Evolutionary conservation across 2,888 invertebrate genomes (phyloP).

Genomic region (Drosophila nigricruria): DNA sequence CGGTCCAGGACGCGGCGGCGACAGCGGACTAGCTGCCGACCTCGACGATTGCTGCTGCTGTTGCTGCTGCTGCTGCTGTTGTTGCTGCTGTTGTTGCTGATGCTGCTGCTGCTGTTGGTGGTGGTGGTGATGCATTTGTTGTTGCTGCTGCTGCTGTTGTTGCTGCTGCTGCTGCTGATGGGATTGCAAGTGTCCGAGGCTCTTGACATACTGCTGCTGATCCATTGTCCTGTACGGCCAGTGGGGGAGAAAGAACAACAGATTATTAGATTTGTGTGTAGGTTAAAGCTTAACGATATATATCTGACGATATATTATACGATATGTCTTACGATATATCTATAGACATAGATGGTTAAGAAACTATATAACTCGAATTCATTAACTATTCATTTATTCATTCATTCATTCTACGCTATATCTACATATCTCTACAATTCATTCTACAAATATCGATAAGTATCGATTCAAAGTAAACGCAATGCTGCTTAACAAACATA

Average conservation of each 20-base stretch:
- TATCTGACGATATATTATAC: background rate
- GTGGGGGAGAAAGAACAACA: conserved; percentile 66
- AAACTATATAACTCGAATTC: background rate
- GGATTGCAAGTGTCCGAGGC: conserved; percentile 77
- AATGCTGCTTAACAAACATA: background rate
- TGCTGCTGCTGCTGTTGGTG: conserved; percentile 70
- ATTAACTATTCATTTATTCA: background rate
- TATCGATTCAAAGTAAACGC: background rate
- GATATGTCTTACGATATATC: background rate
- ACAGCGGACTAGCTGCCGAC: conserved; percentile 85
- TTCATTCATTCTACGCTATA: background rate
- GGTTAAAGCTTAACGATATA: background rate
- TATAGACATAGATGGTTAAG: background rate
- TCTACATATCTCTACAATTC: background rate
- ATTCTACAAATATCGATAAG: background rate
- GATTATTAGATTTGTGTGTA: conserved; percentile 77
- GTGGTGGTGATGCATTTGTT: conserved; percentile 70
- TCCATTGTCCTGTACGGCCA: conserved; percentile 85
- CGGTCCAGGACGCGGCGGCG: conserved; percentile 84
- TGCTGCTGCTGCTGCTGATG: conserved; percentile 76
- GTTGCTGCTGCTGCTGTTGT: conserved; percentile 71
- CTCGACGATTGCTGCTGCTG: conserved; percentile 82
- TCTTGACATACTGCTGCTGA: conserved; percentile 84
- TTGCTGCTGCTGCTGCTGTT: conserved; percentile 66
- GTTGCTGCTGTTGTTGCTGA: conserved; percentile 72